Percentiles rank a stretch among this genome's conserved stretches.
phyloP scores from a whole-genome alignment of 2,888 invertebrate genomes.

The Pterobdella sp. region DNA sequence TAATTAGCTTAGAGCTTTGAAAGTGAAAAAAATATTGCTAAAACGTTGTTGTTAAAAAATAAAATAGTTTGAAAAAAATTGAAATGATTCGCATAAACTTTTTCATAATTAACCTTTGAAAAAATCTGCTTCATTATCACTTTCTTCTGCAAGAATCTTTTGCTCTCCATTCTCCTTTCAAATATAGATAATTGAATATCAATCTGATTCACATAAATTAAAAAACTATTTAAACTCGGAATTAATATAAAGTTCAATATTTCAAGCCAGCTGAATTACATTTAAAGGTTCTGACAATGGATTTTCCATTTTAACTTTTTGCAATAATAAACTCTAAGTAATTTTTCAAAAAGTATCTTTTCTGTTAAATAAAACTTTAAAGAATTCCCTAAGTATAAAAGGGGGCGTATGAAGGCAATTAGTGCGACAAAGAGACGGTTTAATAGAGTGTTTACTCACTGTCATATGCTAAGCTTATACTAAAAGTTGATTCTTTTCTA shows the following conservation, averaged over 20 bases:
- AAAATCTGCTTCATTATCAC: slow-evolving; percentile 23
- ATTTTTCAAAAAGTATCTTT: background rate
- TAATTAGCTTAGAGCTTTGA: no score
- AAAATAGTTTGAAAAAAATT: background rate
- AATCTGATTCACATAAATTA: no score
- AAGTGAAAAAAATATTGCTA: no score
- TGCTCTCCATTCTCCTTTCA: no score
- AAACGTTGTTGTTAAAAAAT: background rate
- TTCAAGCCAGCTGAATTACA: no score
- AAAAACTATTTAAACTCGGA: no score
- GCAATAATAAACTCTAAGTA: background rate
- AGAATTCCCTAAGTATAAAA: background rate
- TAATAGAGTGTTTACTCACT: background rate
- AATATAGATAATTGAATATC: no score
- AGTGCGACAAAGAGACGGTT: background rate
- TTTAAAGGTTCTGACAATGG: background rate
- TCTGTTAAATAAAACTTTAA: background rate
- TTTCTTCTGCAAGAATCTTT: slow-evolving; percentile 4
- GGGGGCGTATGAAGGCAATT: slow-evolving; percentile 6
- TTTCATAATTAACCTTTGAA: slow-evolving; percentile 11
- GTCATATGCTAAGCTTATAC: slow-evolving; percentile 9
- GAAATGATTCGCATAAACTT: background rate
- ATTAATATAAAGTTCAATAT: no score
- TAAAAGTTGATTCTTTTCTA: slow-evolving; percentile 4
- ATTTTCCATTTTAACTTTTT: background rate